Base-by-base conservation (phyloP, 2,888 invertebrate species). In the Monochamus alternatus region DNA sequence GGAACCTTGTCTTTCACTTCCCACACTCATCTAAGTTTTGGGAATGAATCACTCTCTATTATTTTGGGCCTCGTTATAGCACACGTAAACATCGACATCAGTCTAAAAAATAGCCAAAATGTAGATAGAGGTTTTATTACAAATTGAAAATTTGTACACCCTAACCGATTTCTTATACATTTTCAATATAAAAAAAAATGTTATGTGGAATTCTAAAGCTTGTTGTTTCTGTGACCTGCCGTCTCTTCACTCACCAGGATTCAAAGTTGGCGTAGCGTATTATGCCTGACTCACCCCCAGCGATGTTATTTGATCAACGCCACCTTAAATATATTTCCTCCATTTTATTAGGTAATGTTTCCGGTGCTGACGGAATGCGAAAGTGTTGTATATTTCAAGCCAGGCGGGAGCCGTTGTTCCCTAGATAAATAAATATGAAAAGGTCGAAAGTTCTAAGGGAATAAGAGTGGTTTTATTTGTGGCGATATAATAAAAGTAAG, bases 381-480 rank as follows among this genome's bases (percentile, higher is more conserved):
- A 68, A 68, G 52, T 51, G 51, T 51, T 43, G 44, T 67, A 38
- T 38, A 58, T 68, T 43, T 43, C 58, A 58, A 58, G 4, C 51
- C 32, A n/a, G 51, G 59, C 59, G 58, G 43, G 30, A 30, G 69
- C 47, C 38, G 22, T 14, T 47, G 55, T 69, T 43, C 68, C 69
- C 60, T 69, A 22, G 60, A 69, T 43, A 60, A 69, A 69, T 69
- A 69, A 69, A 69, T 69, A 69, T 69, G 69, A 47, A 69, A 59
- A 69, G 60, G 47, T 60, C 69, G 69, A 47, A 60, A 31, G 30
- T 60, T 60, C 69, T 44, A 31, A 69, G 43, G 60, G 69, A 69
- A 69, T 69, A 60, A 59, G 47, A 60, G 47, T 69, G 59, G 44
- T 44, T 69, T 60, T 69, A 69, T 69, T 69, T 47, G 59, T 44